Conservation (phyloP, 2,797 vertebrate genomes). For the Crax fasciolata region DNA sequence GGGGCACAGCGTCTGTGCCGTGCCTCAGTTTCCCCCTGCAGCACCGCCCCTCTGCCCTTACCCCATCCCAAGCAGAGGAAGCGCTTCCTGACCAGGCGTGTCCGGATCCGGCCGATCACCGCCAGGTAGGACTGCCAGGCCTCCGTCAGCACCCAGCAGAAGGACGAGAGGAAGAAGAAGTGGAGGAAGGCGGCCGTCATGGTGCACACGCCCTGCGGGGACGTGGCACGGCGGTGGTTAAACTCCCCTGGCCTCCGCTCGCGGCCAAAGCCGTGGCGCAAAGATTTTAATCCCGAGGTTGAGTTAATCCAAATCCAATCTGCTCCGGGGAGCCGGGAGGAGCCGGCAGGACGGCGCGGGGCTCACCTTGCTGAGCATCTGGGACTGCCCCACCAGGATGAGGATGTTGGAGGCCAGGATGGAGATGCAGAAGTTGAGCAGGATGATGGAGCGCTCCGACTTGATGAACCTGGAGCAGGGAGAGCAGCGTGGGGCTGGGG, state of each 20-base stretch:
- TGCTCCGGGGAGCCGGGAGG: not conserved
- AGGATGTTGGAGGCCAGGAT: slow-evolving; percentile 98
- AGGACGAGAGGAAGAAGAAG: slow-evolving; percentile 99
- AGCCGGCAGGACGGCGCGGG: not conserved
- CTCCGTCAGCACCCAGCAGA: slow-evolving; percentile 99
- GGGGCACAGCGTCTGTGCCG: rapidly evolving
- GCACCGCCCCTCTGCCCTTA: slow-evolving; percentile 74
- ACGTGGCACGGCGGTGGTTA: rapidly evolving
- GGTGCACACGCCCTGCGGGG: slow-evolving; percentile 92
- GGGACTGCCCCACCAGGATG: slow-evolving; percentile 98
- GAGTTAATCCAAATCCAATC: slow-evolving; percentile 68
- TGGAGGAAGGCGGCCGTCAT: slow-evolving; percentile 98
- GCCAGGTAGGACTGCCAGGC: slow-evolving; percentile 99
- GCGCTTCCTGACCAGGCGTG: slow-evolving; percentile 96
- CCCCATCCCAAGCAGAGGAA: slow-evolving; percentile 99
- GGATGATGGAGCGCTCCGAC: slow-evolving; percentile 97
- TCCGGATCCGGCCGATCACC: slow-evolving; percentile 96
- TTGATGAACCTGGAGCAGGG: slow-evolving; percentile 91
- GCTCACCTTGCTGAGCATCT: slow-evolving; percentile 97
- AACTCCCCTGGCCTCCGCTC: not conserved
- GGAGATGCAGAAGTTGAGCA: slow-evolving; percentile 98
- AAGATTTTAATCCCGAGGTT: slow-evolving; percentile 37
- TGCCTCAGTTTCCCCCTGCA: slow-evolving; percentile 3
- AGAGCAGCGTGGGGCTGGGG: not conserved
- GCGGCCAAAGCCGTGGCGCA: not conserved